Evolutionary conservation across 2,888 invertebrate genomes (phyloP), one percentile per base, ranked within the genome.

Genomic region (Drosophila differens): DNA sequence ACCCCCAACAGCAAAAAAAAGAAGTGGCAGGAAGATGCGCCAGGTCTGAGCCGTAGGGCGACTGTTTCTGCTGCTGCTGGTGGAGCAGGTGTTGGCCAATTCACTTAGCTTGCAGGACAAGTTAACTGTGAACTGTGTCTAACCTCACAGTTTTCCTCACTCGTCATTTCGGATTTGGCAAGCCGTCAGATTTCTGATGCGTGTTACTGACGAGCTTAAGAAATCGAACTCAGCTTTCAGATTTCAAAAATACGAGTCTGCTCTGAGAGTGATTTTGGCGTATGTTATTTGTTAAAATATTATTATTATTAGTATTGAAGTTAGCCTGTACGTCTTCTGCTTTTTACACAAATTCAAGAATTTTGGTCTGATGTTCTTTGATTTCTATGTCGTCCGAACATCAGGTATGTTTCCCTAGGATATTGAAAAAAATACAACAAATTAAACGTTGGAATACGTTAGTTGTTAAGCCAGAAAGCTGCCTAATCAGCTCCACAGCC

Each of bases 61-160:
- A 16, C 22, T 47, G 7, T 47, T 47, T 9, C 47, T 14, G 22
- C 63, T 22, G 22, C 47, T 44, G 44, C 47, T 47, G 22, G 6
- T 35, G 47, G 28, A 67, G 66, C 66, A 53, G 66, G 53, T 67
- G 62, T 25, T 35, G 39, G 47, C 39, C 66, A 68, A 68, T 49
- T 55, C 63, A 72, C 33, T 61, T 41, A 41, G 41, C 41, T 52
- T 66, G 51, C 65, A 66, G 37, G 39, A 60, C 51, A 65, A 51
- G 49, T 59, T 39, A 60, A 41, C 65, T 61, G 52, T 33, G 4
- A 52, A 28, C 51, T 35, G 61, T 30, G 47, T 52, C 49, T 25
- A 59, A 32, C n/a, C 61, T 28, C 10, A 37, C 16, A 30, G 5
- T 41, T 47, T 30, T 33, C 33, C 19, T 14, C 22, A 6, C 30